Evolutionary conservation across 2,888 invertebrate species (phyloP), one percentile per base, ranked within the genome.

Genomic region (Teleiodes luculella): DNA sequence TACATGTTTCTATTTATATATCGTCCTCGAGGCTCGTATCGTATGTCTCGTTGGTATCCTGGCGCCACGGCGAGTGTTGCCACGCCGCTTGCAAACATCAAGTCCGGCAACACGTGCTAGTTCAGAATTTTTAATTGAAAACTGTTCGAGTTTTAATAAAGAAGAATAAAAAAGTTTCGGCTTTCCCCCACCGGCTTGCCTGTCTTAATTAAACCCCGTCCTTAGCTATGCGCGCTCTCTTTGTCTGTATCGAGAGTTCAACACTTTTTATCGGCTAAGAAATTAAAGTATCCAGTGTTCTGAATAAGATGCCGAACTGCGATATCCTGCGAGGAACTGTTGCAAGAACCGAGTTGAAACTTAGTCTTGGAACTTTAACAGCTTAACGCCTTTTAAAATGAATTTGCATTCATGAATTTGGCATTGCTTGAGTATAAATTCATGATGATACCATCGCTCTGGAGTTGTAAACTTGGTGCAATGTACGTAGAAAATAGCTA

Each of bases 101-200:
- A 46, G 51, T 52, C 45, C 47, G 35, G 56, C 54, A 60, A 62
- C 63, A 64, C 62, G 64, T 59, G 60, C 54, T 33, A 55, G 37
- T 58, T 61, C 72, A 70, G 62, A 62, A 66, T 70, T 76, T 79
- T 80, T 79, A 80, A 81, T 80, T 80, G 79, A 80, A 78, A 76
- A 69, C 68, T 66, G 66, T 75, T 74, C 60, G 78, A 80, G 73
- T 80, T 82, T 80, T 81, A 79, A 81, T 76, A 76, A 80, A 74
- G 72, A 67, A 57, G 67, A 71, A 73, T 69, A 69, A 70, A 74
- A 41, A 49, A 37, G 24, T 36, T 49, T 37, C 5, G 24, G 10
- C 71, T 78, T 79, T 78, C 65, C 46, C 31, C 46, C 16, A 3
- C 16, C 16, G 10, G 10, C 60, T 61, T 65, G 62, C 64, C 63